phyloP scores from a whole-genome alignment of 2,888 invertebrate species.

The Eurytoma californica region DNA sequence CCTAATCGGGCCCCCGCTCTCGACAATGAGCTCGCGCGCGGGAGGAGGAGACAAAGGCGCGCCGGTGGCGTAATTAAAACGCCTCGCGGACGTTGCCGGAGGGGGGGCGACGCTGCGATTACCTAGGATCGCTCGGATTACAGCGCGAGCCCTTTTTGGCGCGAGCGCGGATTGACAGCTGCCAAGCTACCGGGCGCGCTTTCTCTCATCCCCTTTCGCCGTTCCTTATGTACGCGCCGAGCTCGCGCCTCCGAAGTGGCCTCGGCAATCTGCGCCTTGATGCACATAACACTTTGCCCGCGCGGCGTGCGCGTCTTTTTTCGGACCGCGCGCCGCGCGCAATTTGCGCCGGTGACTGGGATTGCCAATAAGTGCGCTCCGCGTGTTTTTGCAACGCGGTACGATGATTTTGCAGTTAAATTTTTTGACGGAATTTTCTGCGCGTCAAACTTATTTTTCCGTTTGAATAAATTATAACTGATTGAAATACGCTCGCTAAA shows the following conservation, averaged over 20 bases:
- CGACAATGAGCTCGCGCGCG: slow-evolving; percentile 46
- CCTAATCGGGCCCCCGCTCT: not conserved
- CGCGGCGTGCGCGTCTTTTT: too few species aligned
- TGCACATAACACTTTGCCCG: not conserved
- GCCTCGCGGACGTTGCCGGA: slow-evolving; percentile 66
- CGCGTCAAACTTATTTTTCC: too few species aligned
- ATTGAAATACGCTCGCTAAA: too few species aligned
- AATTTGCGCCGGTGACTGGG: too few species aligned
- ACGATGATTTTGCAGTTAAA: too few species aligned
- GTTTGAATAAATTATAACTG: too few species aligned
- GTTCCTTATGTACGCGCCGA: slow-evolving; percentile 2
- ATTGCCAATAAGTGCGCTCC: too few species aligned
- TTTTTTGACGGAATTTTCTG: too few species aligned
- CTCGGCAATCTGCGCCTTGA: not conserved
- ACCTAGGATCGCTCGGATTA: slow-evolving; percentile 63
- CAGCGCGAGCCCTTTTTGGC: slow-evolving; percentile 53
- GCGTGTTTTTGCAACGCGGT: too few species aligned
- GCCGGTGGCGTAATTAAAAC: slow-evolving; percentile 68
- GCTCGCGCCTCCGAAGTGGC: not conserved
- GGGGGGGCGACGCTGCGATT: slow-evolving; percentile 62
- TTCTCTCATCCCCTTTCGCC: slow-evolving; percentile 2
- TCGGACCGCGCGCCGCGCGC: too few species aligned
- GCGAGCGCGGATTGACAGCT: slow-evolving; percentile 64
- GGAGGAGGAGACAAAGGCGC: slow-evolving; percentile 51
- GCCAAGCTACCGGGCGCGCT: slow-evolving; percentile 57